phyloP scores from a whole-genome alignment of 1,140 invertebrate genomes.

The Gerris buenoi region DNA sequence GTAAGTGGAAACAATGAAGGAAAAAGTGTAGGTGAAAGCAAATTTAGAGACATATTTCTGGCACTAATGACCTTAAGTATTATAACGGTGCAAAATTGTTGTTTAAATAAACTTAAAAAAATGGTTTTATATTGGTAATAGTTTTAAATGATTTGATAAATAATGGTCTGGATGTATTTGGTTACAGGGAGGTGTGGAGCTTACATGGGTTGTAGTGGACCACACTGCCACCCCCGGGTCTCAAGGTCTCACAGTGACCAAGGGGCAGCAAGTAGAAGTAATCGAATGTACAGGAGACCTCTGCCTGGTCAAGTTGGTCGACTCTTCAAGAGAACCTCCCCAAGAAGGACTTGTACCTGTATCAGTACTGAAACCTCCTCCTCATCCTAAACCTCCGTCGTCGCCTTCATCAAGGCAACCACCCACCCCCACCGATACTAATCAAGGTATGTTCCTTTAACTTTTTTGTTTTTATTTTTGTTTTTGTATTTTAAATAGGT shows the following conservation, averaged over 20 bases:
- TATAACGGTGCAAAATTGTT: too few species aligned
- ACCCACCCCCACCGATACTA: conserved; percentile 1
- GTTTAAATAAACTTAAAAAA: too few species aligned
- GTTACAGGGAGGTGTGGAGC: conserved; percentile 41
- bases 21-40: too few species aligned
- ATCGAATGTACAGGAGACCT: conserved; percentile 50
- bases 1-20: too few species aligned
- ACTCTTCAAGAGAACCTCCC: conserved; percentile 38
- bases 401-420: conserved; percentile 28
- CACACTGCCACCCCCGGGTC: conserved; percentile 45
- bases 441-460: not conserved
- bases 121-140: too few species aligned
- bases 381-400: conserved; percentile 28
- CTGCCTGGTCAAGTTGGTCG: conserved; percentile 43
- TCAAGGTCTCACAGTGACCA: conserved; percentile 59
- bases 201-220: conserved; percentile 76
- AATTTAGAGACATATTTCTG: too few species aligned
- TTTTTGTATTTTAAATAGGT: not conserved
- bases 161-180: too few species aligned
- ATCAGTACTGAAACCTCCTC: conserved; percentile 64
- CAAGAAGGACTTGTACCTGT: conserved; percentile 70
- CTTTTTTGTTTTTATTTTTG: not conserved
- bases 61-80: too few species aligned
- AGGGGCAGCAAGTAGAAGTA: conserved; percentile 84
- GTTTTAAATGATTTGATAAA: too few species aligned